These are phyloP conservation scores for Dicranocentrus wangi DNA, from an alignment of 2,888 invertebrate genomes.

Conservation along the genomic window DNA sequence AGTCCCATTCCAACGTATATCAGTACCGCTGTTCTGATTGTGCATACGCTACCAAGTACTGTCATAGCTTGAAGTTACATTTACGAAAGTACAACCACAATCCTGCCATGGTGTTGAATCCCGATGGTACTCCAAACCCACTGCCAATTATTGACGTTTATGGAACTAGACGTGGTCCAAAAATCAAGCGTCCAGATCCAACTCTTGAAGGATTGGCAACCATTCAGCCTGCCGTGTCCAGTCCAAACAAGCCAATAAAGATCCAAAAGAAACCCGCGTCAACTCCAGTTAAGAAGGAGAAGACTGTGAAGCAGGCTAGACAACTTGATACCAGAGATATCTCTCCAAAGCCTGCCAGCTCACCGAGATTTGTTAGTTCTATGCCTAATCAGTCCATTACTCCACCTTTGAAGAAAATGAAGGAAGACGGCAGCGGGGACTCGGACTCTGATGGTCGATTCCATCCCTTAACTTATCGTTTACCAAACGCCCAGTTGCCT, in stretches of 20 bases:
- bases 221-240: background rate
- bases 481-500: slow-evolving; percentile 28
- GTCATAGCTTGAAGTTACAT: slow-evolving; percentile 96
- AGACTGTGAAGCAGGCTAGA: slow-evolving; percentile 24
- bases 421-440: slow-evolving; percentile 50
- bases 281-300: slow-evolving; percentile 46
- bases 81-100: slow-evolving; percentile 91
- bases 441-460: slow-evolving; percentile 48
- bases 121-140: slow-evolving; percentile 91
- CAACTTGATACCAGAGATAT: slow-evolving; percentile 43
- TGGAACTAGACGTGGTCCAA: slow-evolving; percentile 86
- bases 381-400: slow-evolving; percentile 48
- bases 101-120: slow-evolving; percentile 91
- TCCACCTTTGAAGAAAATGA: slow-evolving; percentile 53
- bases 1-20: slow-evolving; percentile 82
- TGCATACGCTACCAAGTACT: slow-evolving; percentile 97
- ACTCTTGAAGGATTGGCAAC: slow-evolving; percentile 48
- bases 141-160: slow-evolving; percentile 91
- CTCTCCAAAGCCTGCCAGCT: slow-evolving; percentile 45
- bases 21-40: slow-evolving; percentile 95
- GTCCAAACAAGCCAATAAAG: slow-evolving; percentile 35
- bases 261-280: slow-evolving; percentile 24
- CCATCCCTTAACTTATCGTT: background rate
- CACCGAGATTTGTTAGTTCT: slow-evolving; percentile 33
- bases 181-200: slow-evolving; percentile 72